Conservation (phyloP, 2,797 vertebrate species). For the Vultur gryphus region DNA sequence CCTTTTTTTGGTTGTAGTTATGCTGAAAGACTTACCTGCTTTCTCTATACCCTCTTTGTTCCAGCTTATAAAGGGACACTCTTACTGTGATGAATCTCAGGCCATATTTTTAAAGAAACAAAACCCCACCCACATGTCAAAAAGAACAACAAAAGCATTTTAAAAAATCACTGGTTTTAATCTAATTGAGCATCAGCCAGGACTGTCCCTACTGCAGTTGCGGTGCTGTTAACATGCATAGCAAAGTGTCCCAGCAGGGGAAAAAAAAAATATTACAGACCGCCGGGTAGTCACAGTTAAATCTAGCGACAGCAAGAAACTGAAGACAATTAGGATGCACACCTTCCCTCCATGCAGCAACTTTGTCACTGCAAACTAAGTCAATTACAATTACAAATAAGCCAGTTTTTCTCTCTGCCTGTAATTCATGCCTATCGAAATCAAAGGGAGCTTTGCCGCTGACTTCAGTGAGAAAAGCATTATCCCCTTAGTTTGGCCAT, state of each 20-base stretch:
- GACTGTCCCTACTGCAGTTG: not conserved
- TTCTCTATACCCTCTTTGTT: not conserved
- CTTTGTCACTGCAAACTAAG: not conserved
- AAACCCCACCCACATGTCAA: not conserved
- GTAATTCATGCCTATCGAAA: not conserved
- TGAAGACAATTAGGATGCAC: not conserved
- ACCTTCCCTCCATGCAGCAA: not conserved
- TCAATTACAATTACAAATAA: not conserved
- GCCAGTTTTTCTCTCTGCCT: not conserved
- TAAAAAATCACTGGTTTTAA: not conserved
- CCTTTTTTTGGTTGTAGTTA: not conserved
- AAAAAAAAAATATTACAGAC: not conserved
- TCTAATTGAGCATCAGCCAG: constrained; percentile 10
- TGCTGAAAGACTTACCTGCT: not conserved
- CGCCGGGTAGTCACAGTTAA: not conserved
- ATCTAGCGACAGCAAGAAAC: not conserved
- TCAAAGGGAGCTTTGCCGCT: not conserved
- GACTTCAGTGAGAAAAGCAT: not conserved
- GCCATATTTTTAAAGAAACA: not conserved
- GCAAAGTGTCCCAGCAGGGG: not conserved
- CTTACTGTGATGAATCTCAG: not conserved
- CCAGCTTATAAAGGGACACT: not conserved
- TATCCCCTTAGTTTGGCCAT: not conserved
- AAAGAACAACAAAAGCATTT: not conserved
- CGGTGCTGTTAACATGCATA: not conserved